Evolutionary conservation across 2,888 invertebrate species (phyloP).

Genomic region (Volucella inflata): DNA sequence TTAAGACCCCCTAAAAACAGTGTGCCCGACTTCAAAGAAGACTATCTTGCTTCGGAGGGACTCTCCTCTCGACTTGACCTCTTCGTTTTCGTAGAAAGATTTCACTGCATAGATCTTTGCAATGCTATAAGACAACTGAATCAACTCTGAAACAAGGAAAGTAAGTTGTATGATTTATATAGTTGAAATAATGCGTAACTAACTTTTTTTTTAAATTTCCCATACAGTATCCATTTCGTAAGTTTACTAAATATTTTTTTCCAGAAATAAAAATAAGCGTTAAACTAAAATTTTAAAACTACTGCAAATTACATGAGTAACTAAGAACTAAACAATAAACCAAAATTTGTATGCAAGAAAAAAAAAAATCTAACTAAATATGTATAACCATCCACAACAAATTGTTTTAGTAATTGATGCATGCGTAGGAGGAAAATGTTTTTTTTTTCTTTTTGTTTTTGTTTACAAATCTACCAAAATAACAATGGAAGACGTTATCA

Average conservation of each 20-base stretch:
- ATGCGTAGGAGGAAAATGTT: slow-evolving; percentile 49
- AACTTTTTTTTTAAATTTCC: no score
- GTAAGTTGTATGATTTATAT: no score
- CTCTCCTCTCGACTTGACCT: no score
- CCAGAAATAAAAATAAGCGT: slow-evolving; percentile 17
- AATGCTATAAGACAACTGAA: no score
- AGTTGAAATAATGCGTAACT: no score
- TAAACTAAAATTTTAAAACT: not conserved
- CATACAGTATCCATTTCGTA: slow-evolving; percentile 22
- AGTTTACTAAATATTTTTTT: not conserved
- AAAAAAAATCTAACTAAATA: slow-evolving; percentile 13
- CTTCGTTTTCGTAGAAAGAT: no score
- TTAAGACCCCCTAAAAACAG: no score
- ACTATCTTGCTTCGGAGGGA: no score
- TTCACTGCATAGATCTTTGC: no score
- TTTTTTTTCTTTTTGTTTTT: not conserved
- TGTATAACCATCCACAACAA: slow-evolving; percentile 44
- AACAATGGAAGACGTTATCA: slow-evolving; percentile 28
- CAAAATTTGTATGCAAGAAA: slow-evolving; percentile 11
- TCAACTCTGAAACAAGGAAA: no score
- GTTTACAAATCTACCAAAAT: slow-evolving; percentile 59
- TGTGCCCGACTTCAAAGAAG: no score
- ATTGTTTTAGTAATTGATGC: slow-evolving; percentile 44
- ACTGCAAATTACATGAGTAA: slow-evolving; percentile 5
- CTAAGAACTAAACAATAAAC: not conserved